Percentiles rank a stretch among this genome's conserved stretches.
These are phyloP conservation scores for Macaria liturata DNA, from an alignment of 2,888 invertebrate species.

Conservation along the genomic window DNA sequence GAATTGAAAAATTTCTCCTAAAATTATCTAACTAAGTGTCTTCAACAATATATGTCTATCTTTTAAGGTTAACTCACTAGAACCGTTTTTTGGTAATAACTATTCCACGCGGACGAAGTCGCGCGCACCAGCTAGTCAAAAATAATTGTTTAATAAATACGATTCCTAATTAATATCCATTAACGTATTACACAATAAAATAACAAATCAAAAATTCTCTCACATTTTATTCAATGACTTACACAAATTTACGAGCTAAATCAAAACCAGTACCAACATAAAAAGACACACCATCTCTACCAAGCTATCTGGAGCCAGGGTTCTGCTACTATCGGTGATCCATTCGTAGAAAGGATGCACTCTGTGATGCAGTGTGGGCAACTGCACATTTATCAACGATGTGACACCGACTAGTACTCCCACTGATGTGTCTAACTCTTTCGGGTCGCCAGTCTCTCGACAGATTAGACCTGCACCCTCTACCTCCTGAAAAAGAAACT, in stretches of 20 bases:
- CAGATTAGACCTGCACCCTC: slow-evolving; percentile 63
- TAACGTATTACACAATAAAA: too few relatives aligned
- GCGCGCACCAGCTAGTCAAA: too few relatives aligned
- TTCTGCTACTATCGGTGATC: slow-evolving; percentile 41
- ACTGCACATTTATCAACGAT: slow-evolving; percentile 44
- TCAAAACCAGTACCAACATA: slow-evolving; percentile 15
- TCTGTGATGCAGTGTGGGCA: slow-evolving; percentile 53
- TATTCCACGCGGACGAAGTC: too few relatives aligned
- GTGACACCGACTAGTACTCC: slow-evolving; percentile 62
- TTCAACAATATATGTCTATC: too few relatives aligned
- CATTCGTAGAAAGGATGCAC: slow-evolving; percentile 51
- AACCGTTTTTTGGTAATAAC: too few relatives aligned
- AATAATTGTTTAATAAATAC: too few relatives aligned
- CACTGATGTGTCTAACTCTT: slow-evolving; percentile 40
- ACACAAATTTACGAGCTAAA: slow-evolving; percentile 19
- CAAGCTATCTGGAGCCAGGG: slow-evolving; percentile 11
- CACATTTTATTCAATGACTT: too few relatives aligned
- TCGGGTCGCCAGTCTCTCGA: slow-evolving; percentile 56
- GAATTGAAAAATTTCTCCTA: too few relatives aligned
- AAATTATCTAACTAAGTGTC: too few relatives aligned
- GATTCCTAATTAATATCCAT: too few relatives aligned
- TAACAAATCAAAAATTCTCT: too few relatives aligned
- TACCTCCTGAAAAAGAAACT: slow-evolving; percentile 45
- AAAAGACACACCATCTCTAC: slow-evolving; percentile 20
- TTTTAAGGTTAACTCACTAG: too few relatives aligned